Conservation (phyloP, 2,888 invertebrate species). For the Seira musarum region DNA sequence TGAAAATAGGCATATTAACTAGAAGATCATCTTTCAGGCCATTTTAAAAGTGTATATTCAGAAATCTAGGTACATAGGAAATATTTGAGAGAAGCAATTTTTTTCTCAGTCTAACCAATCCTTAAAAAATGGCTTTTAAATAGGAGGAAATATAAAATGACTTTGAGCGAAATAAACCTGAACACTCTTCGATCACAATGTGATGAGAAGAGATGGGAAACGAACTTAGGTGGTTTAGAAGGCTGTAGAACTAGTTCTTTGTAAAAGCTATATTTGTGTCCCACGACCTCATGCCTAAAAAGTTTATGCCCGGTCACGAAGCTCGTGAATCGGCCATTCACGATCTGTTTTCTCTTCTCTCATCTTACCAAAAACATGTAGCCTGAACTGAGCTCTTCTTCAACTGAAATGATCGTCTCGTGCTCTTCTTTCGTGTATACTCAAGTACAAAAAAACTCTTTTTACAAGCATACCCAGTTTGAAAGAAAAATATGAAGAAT, state of each 20-base stretch:
- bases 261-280: constrained; percentile 63
- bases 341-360: constrained; percentile 54
- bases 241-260: constrained; percentile 64
- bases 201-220: constrained; percentile 9
- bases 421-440: not conserved
- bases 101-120: not conserved
- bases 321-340: constrained; percentile 68
- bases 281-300: constrained; percentile 66
- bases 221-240: constrained; percentile 6
- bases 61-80: not conserved
- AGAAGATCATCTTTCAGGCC: not conserved
- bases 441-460: not conserved
- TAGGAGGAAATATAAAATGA: constrained; percentile 26
- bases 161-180: constrained; percentile 23
- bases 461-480: not conserved
- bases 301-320: constrained; percentile 67
- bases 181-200: constrained; percentile 15
- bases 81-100: not conserved
- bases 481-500: not conserved
- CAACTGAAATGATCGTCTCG: constrained; percentile 22
- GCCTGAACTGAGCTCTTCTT: constrained; percentile 28
- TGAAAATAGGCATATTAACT: constrained; percentile 23
- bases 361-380: constrained; percentile 45
- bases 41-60: not conserved
- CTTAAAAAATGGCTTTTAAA: constrained; percentile 18